Percentiles rank a stretch among this genome's conserved stretches.
Evolutionary conservation across 2,113 vertebrate species (phyloP).

Genomic region (Benitochromis conjunctus): DNA sequence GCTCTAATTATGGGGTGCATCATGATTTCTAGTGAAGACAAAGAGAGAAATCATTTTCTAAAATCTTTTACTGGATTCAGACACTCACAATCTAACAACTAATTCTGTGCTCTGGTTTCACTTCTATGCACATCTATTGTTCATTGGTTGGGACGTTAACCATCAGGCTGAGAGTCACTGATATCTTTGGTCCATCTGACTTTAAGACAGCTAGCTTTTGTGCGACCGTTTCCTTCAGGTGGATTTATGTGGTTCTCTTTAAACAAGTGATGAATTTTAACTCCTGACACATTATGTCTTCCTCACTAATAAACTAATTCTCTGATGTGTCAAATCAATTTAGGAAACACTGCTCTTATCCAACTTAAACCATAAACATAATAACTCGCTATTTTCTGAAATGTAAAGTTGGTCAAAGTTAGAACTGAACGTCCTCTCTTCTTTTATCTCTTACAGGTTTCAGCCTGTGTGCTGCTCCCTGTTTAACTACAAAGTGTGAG

Average conservation of each 20-base stretch:
- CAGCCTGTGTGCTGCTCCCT: background rate
- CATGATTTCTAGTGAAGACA: too few relatives aligned
- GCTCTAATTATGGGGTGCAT: too few relatives aligned
- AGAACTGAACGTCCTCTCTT: background rate
- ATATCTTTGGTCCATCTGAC: background rate
- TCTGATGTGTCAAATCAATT: background rate
- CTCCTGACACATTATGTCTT: background rate
- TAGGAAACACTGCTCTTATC: background rate
- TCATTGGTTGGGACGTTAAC: fast-evolving
- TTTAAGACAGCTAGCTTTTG: background rate
- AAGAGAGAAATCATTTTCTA: background rate
- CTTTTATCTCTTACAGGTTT: background rate
- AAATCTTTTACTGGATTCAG: background rate
- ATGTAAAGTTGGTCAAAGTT: background rate
- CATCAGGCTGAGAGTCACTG: background rate
- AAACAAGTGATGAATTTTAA: background rate
- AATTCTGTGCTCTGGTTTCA: background rate
- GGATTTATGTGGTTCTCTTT: background rate
- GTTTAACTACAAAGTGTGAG: background rate
- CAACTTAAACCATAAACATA: background rate
- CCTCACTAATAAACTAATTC: background rate
- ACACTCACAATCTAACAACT: fast-evolving
- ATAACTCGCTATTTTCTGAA: fast-evolving
- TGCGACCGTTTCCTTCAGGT: background rate
- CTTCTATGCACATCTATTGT: fast-evolving